Evolutionary conservation across 1,140 invertebrate genomes (phyloP), one percentile per base, ranked within the genome.

Genomic region (Eupristina koningsbergeri): DNA sequence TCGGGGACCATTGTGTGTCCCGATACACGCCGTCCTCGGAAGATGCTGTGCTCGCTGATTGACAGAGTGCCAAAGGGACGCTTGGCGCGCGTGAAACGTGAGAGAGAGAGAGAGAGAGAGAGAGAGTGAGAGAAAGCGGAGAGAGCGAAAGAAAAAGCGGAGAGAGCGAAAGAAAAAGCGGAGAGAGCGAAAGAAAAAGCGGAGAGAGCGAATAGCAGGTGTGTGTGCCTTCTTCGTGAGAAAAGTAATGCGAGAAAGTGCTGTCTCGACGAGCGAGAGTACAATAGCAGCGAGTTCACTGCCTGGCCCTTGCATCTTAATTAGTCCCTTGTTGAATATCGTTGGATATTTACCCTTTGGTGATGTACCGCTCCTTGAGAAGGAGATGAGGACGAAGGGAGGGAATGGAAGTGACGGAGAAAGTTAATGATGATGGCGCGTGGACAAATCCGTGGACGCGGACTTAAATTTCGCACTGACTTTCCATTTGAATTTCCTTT

Each of bases 51-150:
- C 17, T 61, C 39, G 41, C n/a, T 53, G 45, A 77, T 83, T 77
- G 74, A 31, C 64, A 78, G 71, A 83, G 58, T 83, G 81, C 75
- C 81, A 78, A 82, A 78, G 64, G 41, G 47, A 83, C 47, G 39
- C 61, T 64, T 13, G 9, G 34, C 3, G 22, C 13, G 50, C 31
- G 31, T 9, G 41, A 17, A 47, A 79, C n/a, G 19, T 31, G 29
- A 61, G 8, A 47, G 69, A n/a, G 67, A 64, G 50, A 29, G 8
- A 64, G 41, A 67, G 61, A 26, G 26, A 61, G 41, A 61, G 58
- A 67, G 36, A 31, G 36, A 61, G 31, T 19, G 77, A 36, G 41
- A 67, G 77, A 50, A 39, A 67, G n/a, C n/a, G n/a, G 50, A 29
- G 8, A 64, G 41, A 67, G 61, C 11, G 26, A 61, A 29, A 61